Evolutionary conservation across 2,888 invertebrate species (phyloP), one percentile per base, ranked within the genome.

Genomic region (Spilosoma lubricipeda): DNA sequence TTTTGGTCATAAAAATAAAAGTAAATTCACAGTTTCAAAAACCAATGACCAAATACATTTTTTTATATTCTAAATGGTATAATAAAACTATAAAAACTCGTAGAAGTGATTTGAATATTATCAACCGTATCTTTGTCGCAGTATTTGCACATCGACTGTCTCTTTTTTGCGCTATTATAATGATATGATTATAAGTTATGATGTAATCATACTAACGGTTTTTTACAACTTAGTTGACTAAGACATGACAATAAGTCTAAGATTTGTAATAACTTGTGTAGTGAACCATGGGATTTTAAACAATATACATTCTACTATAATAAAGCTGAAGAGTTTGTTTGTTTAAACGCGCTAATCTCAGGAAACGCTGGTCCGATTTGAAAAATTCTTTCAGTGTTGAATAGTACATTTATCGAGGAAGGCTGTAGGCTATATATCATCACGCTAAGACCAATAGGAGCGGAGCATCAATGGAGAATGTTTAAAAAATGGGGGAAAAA

Each of bases 211-310:
- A 36, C 36, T 27, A 59, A 11, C 7, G 33, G 3, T 67, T 48
- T 67, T 67, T 67, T 67, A 33, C 20, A 67, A 45, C 33, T 27
- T 23, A 48, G 30, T 48, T 67, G 48, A 67, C 67, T 48, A 67
- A 67, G 67, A 5, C 20, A 45, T 18, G 30, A 27, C 42, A 45
- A 45, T 67, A 45, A 67, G 30, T 67, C 45, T 67, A 48, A 42
- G 30, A 11, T 30, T 67, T 48, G 30, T 48, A 67, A 48, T 30
- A 18, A 27, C 11, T 15, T 59, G 59, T 59, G n/a, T 30, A 59
- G 27, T 59, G 59, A 59, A 59, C 59, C 27, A 15, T 27, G 4
- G n/a, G 9, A 56, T n/a, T 56, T 56, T 56, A 9, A 56, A 56
- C 52, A 56, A 56, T 56, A 56, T n/a, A 23, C 20, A 27, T 13